Base-by-base conservation (phyloP, 2,113 vertebrate genomes). In the Chloebia gouldiae region DNA sequence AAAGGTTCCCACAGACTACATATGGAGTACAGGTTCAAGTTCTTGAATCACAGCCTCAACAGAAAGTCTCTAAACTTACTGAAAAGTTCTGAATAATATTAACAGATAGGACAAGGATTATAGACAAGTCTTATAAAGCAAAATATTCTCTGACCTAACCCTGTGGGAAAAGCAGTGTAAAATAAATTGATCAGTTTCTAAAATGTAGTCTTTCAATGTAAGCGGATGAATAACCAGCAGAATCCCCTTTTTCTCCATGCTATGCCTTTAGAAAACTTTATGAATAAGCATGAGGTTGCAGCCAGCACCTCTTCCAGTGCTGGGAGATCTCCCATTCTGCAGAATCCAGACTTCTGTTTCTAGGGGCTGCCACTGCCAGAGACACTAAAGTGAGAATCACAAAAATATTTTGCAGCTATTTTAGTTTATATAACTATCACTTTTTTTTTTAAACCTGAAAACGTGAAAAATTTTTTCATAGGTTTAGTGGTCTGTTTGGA, bases 391-490 rank as follows among this genome's bases (percentile, higher is more conserved):
- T 28, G 18, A 44, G 7, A 25, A 23, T 53, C 25, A 45, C 2
- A 11, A 59, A 80, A 73, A 35, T 37, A 49, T 57, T 54, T 88
- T 80, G 15, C 30, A 45, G 28, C 30, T 54, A 39, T 49, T 77
- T 75, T 79, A 42, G 4, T 47, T 71, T 69, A 17, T 66, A 24
- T 42, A 68, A 4, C 56, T 61, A 39, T 30, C 12, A 31, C 3
- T 69, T 42, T 3, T 3, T 27, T 57, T 76, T 47, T 64, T 76
- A 27, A 57, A 90, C 59, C 2, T 7, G 30, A 39, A 80, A 82
- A 50, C 0, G 3, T 6, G 17, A n/a, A n/a, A n/a, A n/a, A n/a
- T n/a, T n/a, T n/a, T 23, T 37, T 28, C 45, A 2, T 30, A 30
- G 17, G 3, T 44, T 12, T 40, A 84, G 31, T 25, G 6, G 9